Evolutionary conservation across 2,888 invertebrate genomes (phyloP).

Genomic region (Brachyopa scutellaris): DNA sequence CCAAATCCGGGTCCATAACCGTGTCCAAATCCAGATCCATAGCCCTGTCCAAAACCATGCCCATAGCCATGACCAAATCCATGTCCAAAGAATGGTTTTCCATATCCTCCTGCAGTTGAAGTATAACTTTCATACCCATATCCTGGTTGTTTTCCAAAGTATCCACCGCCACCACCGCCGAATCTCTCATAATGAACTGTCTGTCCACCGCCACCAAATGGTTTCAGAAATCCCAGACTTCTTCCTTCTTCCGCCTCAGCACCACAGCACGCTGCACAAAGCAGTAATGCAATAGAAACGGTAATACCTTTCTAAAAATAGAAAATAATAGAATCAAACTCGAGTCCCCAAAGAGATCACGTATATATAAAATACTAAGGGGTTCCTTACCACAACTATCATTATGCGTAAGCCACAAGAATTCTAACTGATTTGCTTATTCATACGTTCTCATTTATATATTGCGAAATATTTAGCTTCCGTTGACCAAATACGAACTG

Average conservation of each 20-base stretch:
- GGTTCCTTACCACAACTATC: conserved; percentile 9
- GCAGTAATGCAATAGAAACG: not conserved
- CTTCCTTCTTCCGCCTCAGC: conserved; percentile 40
- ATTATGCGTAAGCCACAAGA: not conserved
- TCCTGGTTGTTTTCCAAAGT: conserved; percentile 35
- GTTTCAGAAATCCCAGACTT: conserved; percentile 35
- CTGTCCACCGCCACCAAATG: conserved; percentile 24
- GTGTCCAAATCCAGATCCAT: conserved; percentile 12
- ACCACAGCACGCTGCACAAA: not conserved
- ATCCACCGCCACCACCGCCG: conserved; percentile 19
- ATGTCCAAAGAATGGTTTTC: conserved; percentile 39
- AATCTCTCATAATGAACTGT: conserved; percentile 41
- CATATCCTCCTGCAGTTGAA: conserved; percentile 21
- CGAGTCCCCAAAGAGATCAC: too few species aligned
- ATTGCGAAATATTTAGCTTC: conserved; percentile 32
- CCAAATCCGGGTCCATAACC: not conserved
- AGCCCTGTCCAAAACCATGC: conserved; percentile 18
- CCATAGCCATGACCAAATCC: conserved; percentile 13
- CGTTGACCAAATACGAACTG: conserved; percentile 33
- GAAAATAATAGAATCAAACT: not conserved
- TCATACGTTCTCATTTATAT: conserved; percentile 28
- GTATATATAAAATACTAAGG: too few species aligned
- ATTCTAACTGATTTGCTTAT: not conserved
- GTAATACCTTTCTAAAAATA: not conserved
- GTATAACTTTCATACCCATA: conserved; percentile 50